phyloP scores from a whole-genome alignment of 2,113 vertebrate genomes.

The Dipodomys merriami region DNA sequence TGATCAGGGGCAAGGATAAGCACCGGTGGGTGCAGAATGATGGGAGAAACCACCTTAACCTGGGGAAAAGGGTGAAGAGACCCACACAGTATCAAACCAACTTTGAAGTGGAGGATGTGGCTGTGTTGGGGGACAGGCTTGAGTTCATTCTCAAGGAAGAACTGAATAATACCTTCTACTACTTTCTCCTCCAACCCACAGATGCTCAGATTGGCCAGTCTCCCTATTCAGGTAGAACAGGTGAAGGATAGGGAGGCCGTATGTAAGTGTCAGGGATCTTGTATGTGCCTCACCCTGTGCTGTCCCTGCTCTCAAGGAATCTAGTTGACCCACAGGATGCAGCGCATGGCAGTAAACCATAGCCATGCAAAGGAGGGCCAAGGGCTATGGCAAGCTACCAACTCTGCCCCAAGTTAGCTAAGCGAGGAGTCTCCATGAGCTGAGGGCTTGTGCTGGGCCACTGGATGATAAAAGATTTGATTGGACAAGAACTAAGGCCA shows the following conservation, averaged over 20 bases:
- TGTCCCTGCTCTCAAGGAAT: not conserved
- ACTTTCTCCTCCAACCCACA: not conserved
- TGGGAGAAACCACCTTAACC: not conserved
- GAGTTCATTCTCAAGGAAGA: not conserved
- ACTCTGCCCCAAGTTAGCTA: not conserved
- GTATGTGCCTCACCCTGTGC: fast-evolving
- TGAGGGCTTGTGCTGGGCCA: not conserved
- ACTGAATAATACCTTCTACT: not conserved
- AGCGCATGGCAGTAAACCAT: not conserved
- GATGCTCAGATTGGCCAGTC: not conserved
- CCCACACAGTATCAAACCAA: not conserved
- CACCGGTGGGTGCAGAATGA: not conserved
- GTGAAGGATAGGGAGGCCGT: not conserved
- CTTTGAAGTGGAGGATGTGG: not conserved
- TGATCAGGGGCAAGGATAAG: not conserved
- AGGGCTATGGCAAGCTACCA: not conserved
- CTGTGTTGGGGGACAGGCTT: too few species aligned
- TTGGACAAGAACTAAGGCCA: not conserved
- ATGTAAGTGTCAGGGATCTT: too few species aligned
- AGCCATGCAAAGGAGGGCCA: fast-evolving
- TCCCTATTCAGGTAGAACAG: fast-evolving
- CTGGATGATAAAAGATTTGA: not conserved
- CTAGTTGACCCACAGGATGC: not conserved
- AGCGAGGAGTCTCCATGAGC: not conserved
- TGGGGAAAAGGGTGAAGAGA: not conserved